These are phyloP conservation scores for Gymnopithys bicolor DNA, from an alignment of 2,797 vertebrate species.

Conservation along the genomic window DNA sequence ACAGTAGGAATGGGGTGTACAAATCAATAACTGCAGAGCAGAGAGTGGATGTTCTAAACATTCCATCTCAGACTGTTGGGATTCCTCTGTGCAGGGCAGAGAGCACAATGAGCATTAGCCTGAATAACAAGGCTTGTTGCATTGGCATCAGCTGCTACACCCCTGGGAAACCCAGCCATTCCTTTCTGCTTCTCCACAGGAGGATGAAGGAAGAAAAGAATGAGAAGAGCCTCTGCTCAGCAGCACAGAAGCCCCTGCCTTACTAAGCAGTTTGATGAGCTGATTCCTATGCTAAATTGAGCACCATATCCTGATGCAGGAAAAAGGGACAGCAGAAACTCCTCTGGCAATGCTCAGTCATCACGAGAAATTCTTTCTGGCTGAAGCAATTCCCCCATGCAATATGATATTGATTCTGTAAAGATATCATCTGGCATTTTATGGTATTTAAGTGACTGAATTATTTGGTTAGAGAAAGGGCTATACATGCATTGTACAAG, in stretches of 20 bases:
- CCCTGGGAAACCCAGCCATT: neutral
- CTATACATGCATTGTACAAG: neutral
- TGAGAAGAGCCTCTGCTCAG: neutral
- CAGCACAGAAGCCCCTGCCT: neutral
- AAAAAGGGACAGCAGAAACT: neutral
- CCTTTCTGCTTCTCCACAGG: neutral
- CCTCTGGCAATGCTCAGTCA: neutral
- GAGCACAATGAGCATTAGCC: neutral
- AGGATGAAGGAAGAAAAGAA: neutral
- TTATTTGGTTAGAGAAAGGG: neutral
- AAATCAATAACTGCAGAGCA: slow-evolving; percentile 7
- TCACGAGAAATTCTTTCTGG: neutral
- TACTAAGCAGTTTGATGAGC: neutral
- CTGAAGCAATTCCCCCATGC: neutral
- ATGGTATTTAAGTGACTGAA: neutral
- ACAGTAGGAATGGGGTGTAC: neutral
- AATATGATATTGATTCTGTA: neutral
- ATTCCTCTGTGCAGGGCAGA: neutral
- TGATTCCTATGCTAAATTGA: slow-evolving; percentile 8
- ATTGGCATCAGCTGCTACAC: neutral
- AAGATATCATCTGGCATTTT: neutral
- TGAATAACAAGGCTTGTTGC: neutral
- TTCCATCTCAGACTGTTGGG: neutral
- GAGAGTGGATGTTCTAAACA: neutral
- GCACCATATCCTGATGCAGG: neutral